A percentile compares a stretch with the other conserved stretches of the same genome.
phyloP scores from a whole-genome alignment of 2,113 vertebrate genomes.

The Scolopax mira region DNA sequence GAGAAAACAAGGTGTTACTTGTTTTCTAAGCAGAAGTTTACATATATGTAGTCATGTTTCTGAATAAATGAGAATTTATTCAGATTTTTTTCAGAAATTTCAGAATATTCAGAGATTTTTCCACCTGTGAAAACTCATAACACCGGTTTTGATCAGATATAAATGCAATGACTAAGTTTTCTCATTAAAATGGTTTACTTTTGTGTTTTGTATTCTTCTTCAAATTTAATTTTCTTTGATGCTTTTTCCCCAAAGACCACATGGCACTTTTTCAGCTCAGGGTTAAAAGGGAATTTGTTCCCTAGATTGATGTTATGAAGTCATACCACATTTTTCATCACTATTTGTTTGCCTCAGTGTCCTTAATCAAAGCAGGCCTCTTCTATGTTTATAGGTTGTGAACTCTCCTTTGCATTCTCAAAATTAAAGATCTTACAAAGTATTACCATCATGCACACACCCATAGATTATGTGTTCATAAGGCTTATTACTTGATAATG shows the following conservation, averaged over 20 bases:
- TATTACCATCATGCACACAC: background rate
- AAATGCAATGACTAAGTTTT: background rate
- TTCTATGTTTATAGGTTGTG: background rate
- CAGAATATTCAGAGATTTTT: background rate
- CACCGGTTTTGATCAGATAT: too few relatives aligned
- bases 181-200: background rate
- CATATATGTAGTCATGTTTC: background rate
- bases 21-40: background rate
- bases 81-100: background rate
- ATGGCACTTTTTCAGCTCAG: background rate
- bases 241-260: background rate
- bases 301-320: background rate
- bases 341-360: background rate
- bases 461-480: background rate
- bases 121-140: background rate
- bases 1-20: background rate
- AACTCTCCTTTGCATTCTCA: background rate
- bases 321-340: background rate
- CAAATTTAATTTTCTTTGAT: background rate
- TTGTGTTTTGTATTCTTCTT: background rate
- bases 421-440: background rate
- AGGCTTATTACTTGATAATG: background rate
- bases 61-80: background rate
- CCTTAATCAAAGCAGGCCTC: background rate
- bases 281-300: background rate